These are phyloP conservation scores for Acropternis orthonyx DNA, from an alignment of 2,797 vertebrate genomes.

Conservation along the genomic window DNA sequence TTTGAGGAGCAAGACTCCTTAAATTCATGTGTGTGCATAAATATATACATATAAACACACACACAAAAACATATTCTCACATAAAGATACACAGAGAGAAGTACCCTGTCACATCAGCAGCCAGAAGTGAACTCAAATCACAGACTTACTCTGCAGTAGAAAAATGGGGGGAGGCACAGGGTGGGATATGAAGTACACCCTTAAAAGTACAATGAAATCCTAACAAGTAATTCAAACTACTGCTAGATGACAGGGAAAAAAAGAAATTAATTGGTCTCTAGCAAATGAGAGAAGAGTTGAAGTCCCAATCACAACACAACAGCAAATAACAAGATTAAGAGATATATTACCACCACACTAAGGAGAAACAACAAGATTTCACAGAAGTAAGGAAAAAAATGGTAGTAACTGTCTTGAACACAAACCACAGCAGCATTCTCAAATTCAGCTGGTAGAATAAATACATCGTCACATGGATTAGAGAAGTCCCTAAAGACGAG, in stretches of 20 bases:
- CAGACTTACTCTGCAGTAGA: not conserved
- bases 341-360: not conserved
- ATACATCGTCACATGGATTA: not conserved
- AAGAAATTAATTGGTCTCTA: not conserved
- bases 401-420: not conserved
- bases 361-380: not conserved
- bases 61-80: not conserved
- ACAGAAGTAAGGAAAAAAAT: not conserved
- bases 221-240: not conserved
- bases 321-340: not conserved
- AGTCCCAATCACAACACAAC: not conserved
- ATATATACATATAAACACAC: not conserved
- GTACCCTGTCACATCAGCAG: not conserved
- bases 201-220: not conserved
- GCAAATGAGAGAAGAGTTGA: not conserved
- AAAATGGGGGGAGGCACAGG: not conserved
- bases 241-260: not conserved
- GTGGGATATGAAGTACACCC: not conserved
- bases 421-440: not conserved
- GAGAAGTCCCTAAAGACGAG: not conserved
- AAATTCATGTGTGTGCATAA: not conserved
- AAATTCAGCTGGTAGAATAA: not conserved
- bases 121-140: not conserved
- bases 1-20: not conserved
- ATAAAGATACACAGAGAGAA: not conserved